Percentiles rank a stretch among this genome's conserved stretches.
phyloP scores from a whole-genome alignment of 2,888 invertebrate genomes.

The Tachina grossa region DNA sequence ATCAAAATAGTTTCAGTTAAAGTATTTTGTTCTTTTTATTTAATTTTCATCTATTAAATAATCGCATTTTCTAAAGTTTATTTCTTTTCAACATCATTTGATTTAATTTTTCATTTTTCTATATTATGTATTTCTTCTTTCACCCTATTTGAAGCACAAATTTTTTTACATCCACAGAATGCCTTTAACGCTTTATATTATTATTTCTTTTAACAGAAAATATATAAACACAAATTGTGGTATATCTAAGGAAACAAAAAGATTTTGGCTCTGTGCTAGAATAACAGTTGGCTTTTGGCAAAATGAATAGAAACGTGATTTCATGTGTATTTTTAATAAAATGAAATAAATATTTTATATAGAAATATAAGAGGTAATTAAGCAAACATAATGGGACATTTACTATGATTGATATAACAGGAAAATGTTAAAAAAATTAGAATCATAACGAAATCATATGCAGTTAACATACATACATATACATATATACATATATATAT shows the following conservation, averaged over 20 bases:
- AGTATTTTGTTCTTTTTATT: slow-evolving; percentile 36
- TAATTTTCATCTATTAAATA: slow-evolving; percentile 42
- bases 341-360: slow-evolving; percentile 57
- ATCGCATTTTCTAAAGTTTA: slow-evolving; percentile 20
- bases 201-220: background rate
- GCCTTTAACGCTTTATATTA: no score
- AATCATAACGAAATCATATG: no score
- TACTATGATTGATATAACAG: slow-evolving; percentile 4
- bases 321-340: slow-evolving; percentile 77
- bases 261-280: background rate
- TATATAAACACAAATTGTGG: slow-evolving; percentile 1
- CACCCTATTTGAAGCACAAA: no score
- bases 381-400: slow-evolving; percentile 38
- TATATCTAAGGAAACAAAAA: background rate
- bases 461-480: no score
- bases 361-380: slow-evolving; percentile 63
- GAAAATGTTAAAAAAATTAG: no score
- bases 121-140: slow-evolving; percentile 46
- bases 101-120: background rate
- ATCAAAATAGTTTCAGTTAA: no score
- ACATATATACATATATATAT: no score
- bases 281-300: slow-evolving; percentile 8
- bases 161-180: no score
- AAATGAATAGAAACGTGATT: slow-evolving; percentile 76
- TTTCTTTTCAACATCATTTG: slow-evolving; percentile 11